Conservation (phyloP, 2,797 vertebrate genomes). For the Argyrosomus regius region DNA sequence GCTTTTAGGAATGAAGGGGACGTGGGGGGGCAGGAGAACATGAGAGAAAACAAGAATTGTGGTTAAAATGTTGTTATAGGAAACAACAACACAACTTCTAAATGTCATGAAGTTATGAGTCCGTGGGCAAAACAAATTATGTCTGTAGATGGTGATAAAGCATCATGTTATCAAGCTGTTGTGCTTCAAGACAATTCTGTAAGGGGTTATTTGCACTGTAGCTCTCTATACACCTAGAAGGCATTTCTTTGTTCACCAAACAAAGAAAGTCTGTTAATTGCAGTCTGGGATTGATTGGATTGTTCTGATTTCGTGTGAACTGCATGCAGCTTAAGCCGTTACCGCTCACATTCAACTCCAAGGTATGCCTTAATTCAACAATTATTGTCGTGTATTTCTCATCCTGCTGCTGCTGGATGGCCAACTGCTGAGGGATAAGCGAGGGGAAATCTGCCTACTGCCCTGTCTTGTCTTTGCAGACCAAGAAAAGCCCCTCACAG, state of each 20-base stretch:
- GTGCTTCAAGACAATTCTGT: slow-evolving; percentile 31
- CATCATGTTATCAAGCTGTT: slow-evolving; percentile 45
- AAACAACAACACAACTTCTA: too few relatives aligned
- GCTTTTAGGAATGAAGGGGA: slow-evolving; percentile 1
- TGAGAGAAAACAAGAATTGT: not conserved
- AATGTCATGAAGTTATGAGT: slow-evolving; percentile 50
- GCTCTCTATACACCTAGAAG: slow-evolving; percentile 40
- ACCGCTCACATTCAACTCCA: slow-evolving; percentile 18
- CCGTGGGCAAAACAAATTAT: slow-evolving; percentile 47
- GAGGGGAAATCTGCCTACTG: slow-evolving; percentile 47
- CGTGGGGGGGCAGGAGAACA: not conserved
- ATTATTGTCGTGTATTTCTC: slow-evolving; percentile 54
- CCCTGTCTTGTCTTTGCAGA: slow-evolving; percentile 52
- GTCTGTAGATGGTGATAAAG: slow-evolving; percentile 47
- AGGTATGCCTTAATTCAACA: slow-evolving; percentile 42
- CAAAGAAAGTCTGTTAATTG: slow-evolving; percentile 44
- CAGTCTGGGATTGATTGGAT: slow-evolving; percentile 55
- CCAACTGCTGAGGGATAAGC: slow-evolving; percentile 34
- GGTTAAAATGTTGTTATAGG: slow-evolving; percentile 12
- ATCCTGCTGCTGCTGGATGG: slow-evolving; percentile 37
- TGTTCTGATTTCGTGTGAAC: slow-evolving; percentile 39
- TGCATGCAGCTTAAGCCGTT: slow-evolving; percentile 8
- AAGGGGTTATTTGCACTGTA: slow-evolving; percentile 40
- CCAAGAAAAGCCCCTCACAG: slow-evolving; percentile 71
- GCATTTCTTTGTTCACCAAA: slow-evolving; percentile 45